Conservation (phyloP, 2,888 invertebrate genomes). For the Mactromeris polynyma region DNA sequence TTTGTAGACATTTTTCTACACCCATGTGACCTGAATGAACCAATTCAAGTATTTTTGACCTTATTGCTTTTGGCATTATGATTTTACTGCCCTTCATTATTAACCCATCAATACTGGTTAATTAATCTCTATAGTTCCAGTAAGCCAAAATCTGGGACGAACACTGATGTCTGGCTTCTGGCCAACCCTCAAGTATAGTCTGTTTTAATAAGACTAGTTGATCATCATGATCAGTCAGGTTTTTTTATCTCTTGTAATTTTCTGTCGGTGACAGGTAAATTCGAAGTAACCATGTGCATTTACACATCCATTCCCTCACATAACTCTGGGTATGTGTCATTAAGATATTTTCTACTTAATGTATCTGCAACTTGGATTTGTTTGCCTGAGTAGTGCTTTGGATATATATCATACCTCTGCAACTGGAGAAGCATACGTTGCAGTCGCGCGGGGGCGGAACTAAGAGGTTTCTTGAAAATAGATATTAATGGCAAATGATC, state of each 20-base stretch:
- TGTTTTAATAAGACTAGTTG: not conserved
- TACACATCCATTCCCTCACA: not conserved
- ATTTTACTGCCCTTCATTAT: too few species aligned
- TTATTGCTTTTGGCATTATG: too few species aligned
- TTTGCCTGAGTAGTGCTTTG: not conserved
- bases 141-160: too few species aligned
- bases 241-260: not conserved
- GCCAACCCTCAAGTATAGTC: not conserved
- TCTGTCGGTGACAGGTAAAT: not conserved
- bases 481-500: slow-evolving; percentile 55
- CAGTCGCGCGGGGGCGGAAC: slow-evolving; percentile 33
- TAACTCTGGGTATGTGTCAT: not conserved
- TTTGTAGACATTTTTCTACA: too few species aligned
- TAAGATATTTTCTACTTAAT: not conserved
- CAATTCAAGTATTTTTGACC: too few species aligned
- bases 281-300: not conserved
- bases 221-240: not conserved
- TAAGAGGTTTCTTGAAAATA: slow-evolving; percentile 51
- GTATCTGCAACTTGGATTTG: not conserved
- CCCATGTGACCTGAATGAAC: too few species aligned
- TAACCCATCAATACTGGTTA: too few species aligned
- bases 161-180: not conserved
- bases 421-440: slow-evolving; percentile 25
- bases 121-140: too few species aligned
- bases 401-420: not conserved